Conservation (phyloP, 1,140 invertebrate genomes). For the Lysiphlebus fabarum region DNA sequence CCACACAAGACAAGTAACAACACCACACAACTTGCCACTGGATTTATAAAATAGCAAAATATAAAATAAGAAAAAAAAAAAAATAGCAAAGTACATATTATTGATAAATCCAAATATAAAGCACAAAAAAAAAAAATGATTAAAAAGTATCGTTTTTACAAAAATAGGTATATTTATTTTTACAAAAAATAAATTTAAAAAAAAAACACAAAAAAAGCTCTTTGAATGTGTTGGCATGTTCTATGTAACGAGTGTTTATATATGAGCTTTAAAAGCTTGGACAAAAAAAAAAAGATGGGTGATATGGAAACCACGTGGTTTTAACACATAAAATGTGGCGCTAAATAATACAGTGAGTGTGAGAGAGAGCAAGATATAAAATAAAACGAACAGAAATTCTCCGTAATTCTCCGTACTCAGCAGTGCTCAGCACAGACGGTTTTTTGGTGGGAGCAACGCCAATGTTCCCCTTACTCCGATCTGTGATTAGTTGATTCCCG, state of each 20-base stretch:
- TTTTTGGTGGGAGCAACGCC: conserved; percentile 12
- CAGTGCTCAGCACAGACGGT: no score
- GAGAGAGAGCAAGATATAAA: conserved; percentile 27
- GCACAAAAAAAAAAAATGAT: no score
- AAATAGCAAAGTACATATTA: no score
- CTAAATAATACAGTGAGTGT: conserved; percentile 8
- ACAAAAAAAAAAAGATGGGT: conserved; percentile 12
- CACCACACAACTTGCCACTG: no score
- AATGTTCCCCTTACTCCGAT: conserved; percentile 29
- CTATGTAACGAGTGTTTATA: conserved; percentile 1
- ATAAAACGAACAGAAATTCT: conserved; percentile 24
- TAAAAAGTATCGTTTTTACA: no score
- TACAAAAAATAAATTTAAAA: background rate
- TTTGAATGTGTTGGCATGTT: conserved; percentile 8
- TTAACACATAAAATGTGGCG: conserved; percentile 22
- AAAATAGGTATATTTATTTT: no score
- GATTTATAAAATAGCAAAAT: no score
- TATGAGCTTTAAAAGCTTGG: background rate
- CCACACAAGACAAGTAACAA: no score
- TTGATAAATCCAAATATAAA: no score
- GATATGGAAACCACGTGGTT: conserved; percentile 30
- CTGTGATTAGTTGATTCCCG: conserved; percentile 44
- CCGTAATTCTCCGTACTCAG: no score
- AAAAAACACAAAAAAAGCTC: conserved; percentile 14
- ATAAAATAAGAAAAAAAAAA: no score